These are phyloP conservation scores for Lasioglossum oenotherae DNA, from an alignment of 2,888 invertebrate genomes.

Conservation along the genomic window DNA sequence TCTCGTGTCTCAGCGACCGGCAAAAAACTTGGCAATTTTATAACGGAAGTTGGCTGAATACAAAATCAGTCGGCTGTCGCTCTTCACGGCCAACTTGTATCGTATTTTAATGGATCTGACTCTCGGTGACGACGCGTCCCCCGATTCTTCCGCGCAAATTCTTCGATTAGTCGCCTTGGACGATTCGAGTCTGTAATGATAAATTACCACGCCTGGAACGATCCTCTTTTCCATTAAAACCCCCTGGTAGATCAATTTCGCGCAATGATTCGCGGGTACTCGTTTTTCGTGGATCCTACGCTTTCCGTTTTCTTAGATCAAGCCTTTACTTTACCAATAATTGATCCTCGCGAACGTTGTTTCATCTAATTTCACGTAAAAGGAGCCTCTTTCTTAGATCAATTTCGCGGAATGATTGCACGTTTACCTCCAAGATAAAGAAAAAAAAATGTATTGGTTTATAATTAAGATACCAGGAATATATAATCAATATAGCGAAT, in stretches of 20 bases:
- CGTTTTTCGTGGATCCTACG: too few species aligned
- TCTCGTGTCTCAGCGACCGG: slow-evolving; percentile 51
- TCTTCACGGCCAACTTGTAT: slow-evolving; percentile 72
- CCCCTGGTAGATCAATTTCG: neutral
- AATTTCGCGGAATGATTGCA: too few species aligned
- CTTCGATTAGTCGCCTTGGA: slow-evolving; percentile 15
- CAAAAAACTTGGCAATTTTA: slow-evolving; percentile 78
- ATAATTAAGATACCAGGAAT: neutral
- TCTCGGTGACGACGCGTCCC: slow-evolving; percentile 54
- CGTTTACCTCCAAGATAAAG: too few species aligned
- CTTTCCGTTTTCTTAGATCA: too few species aligned
- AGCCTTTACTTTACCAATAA: neutral
- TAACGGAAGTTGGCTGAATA: slow-evolving; percentile 80
- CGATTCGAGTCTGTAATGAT: neutral
- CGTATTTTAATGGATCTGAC: slow-evolving; percentile 74
- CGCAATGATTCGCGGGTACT: neutral
- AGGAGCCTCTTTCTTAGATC: too few species aligned
- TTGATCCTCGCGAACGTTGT: neutral
- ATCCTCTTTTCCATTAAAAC: neutral
- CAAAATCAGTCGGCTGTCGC: slow-evolving; percentile 76
- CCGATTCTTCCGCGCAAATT: slow-evolving; percentile 24
- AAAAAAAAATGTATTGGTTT: neutral
- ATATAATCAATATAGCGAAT: neutral
- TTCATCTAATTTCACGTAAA: neutral
- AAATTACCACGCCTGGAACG: neutral